Evolutionary conservation across 2,113 vertebrate species (phyloP).

Genomic region (Steatornis caripensis): DNA sequence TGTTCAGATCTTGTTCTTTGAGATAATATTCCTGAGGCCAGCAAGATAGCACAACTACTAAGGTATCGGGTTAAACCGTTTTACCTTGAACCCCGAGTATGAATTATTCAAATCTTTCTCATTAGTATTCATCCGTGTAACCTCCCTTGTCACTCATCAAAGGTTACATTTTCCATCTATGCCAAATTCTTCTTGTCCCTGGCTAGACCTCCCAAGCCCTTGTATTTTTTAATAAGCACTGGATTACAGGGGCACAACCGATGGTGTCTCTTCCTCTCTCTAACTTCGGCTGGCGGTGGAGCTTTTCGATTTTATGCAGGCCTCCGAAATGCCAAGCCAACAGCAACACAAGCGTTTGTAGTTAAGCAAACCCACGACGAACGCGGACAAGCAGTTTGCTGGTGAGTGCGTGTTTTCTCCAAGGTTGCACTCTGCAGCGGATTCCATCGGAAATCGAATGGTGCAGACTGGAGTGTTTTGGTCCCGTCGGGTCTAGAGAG

Average conservation of each 20-base stretch:
- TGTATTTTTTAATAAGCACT: background rate
- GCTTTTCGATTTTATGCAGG: background rate
- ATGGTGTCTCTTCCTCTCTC: background rate
- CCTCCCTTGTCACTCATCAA: slow-evolving; percentile 33
- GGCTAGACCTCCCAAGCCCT: background rate
- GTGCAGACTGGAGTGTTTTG: background rate
- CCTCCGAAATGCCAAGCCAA: background rate
- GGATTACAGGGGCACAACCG: background rate
- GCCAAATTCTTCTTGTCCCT: background rate
- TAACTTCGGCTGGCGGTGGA: background rate
- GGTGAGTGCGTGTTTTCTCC: background rate
- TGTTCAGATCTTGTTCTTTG: background rate
- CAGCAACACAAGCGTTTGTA: background rate
- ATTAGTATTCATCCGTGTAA: background rate
- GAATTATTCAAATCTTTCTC: slow-evolving; percentile 48
- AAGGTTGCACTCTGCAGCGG: background rate
- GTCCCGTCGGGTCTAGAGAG: background rate
- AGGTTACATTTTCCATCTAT: slow-evolving; percentile 28
- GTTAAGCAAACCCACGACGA: background rate
- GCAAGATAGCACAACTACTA: background rate
- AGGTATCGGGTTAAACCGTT: background rate
- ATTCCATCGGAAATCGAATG: background rate
- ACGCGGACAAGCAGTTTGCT: background rate
- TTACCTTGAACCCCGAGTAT: slow-evolving; percentile 38
- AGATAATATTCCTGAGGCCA: slow-evolving; percentile 19